phyloP scores from a whole-genome alignment of 2,113 vertebrate species.

The Callaeas wilsoni region DNA sequence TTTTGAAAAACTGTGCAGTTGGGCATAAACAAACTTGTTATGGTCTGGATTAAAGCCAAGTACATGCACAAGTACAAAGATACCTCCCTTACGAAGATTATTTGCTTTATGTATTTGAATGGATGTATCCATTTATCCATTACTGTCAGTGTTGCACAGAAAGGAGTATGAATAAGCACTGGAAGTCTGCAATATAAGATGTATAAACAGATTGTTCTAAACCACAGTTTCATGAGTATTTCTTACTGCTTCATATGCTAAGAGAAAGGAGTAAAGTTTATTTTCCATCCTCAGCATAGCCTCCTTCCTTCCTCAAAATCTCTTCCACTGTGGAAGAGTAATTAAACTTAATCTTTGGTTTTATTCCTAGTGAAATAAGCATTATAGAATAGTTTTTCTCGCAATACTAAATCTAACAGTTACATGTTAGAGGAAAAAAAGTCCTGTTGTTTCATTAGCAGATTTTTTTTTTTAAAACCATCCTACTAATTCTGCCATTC shows the following conservation, averaged over 20 bases:
- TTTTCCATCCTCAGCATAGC: not conserved
- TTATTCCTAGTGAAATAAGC: not conserved
- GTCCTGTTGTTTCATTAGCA: not conserved
- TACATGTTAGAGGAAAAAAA: not conserved
- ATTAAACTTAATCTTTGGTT: not conserved
- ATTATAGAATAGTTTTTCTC: not conserved
- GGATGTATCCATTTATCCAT: not conserved
- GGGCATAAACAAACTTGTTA: slow-evolving; percentile 43
- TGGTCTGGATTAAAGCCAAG: slow-evolving; percentile 1
- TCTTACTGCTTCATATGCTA: not conserved
- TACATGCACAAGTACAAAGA: not conserved
- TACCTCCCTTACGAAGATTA: not conserved
- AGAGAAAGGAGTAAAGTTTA: not conserved
- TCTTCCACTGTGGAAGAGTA: not conserved
- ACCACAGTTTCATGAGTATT: not conserved
- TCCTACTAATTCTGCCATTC: not conserved
- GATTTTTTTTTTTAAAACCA: not conserved
- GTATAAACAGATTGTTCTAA: not conserved
- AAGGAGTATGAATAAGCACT: not conserved
- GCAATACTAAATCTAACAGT: not conserved
- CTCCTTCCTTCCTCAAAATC: not conserved
- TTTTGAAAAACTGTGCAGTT: slow-evolving; percentile 17
- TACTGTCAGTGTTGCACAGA: not conserved
- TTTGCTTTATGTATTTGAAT: not conserved
- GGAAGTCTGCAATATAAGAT: not conserved